Conservation (phyloP, 2,888 invertebrate genomes). For the Brachycybe producta region DNA sequence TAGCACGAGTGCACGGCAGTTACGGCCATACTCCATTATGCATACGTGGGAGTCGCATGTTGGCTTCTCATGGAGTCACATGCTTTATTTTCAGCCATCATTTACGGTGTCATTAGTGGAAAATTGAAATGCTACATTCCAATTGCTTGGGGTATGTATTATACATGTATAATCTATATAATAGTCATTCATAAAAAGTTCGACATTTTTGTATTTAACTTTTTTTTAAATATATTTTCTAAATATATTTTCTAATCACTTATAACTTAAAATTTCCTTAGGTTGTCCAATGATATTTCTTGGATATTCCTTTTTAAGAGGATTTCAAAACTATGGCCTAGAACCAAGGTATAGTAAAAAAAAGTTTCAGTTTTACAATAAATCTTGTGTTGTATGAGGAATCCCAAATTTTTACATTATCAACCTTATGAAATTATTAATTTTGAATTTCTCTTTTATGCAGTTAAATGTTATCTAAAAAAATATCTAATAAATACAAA, state of each 20-base stretch:
- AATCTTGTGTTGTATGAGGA: background rate
- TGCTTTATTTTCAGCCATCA: slow-evolving; percentile 23
- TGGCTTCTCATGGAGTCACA: slow-evolving; percentile 23
- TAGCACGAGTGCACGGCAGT: slow-evolving; percentile 24
- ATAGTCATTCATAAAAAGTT: background rate
- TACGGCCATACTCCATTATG: slow-evolving; percentile 23
- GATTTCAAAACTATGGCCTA: slow-evolving; percentile 16
- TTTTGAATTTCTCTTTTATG: no score
- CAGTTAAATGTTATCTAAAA: no score
- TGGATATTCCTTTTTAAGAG: slow-evolving; percentile 10
- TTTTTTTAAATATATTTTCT: background rate
- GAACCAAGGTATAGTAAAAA: slow-evolving; percentile 12
- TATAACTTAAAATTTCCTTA: slow-evolving; percentile 5
- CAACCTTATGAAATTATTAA: no score
- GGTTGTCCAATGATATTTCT: slow-evolving; percentile 8
- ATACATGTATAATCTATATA: no score
- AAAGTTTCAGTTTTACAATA: no score
- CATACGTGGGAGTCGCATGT: slow-evolving; percentile 21
- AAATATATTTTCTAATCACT: background rate
- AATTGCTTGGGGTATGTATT: slow-evolving; percentile 23
- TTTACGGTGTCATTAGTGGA: slow-evolving; percentile 24
- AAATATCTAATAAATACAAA: no score
- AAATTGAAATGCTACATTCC: slow-evolving; percentile 21
- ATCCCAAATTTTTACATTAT: background rate
- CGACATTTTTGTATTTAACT: background rate